Evolutionary conservation across 2,797 vertebrate species (phyloP), one percentile per base, ranked within the genome.

Genomic region (Helarctos malayanus): DNA sequence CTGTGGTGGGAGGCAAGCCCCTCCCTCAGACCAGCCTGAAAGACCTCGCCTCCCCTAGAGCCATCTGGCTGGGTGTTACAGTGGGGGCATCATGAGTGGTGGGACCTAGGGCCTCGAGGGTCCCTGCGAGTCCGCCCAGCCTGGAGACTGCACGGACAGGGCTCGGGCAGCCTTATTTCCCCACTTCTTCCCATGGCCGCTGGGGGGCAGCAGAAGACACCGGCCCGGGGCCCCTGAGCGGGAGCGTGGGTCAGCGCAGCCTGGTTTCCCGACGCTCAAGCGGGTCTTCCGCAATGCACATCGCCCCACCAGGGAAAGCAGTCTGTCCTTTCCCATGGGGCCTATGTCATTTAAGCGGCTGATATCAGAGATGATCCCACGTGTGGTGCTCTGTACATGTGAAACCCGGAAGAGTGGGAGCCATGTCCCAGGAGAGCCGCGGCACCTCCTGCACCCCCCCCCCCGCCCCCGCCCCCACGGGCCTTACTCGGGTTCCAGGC

Each of bases 121-220:
- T 41, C 25, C 25, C 0, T 0, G 7, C 14, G 6, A 35, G 45
- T 52, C 65, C 8, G 0, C 59, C 27, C 56, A 45, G 65, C 29
- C 35, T 6, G 18, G 32, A 61, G 57, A 13, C n/a, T 0, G 6
- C 7, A 0, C 0, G 21, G n/a, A 15, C 3, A 1, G 59, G 54
- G 19, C 25, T 73, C 16, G 0, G 23, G 41, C 14, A 5, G 18
- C 32, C 82, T 73, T 27, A 47, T 76, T 41, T 69, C 52, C 23
- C 11, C 15, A 2, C 23, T 35, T 59, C 83, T 57, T 75, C 87
- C 10, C 56, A 25, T 1, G 84, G 84, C 97, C 95, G 35, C 97
- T 94, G 11, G 96, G 93, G 69, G 97, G 97, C 97, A 97, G 95
- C 93, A 96, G 79, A 68, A 71, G 89, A 87, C 75, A 56, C 27